A percentile compares a stretch with the other conserved stretches of the same genome.
Conservation (phyloP, 2,888 invertebrate genomes). For the Cinara cedri region DNA sequence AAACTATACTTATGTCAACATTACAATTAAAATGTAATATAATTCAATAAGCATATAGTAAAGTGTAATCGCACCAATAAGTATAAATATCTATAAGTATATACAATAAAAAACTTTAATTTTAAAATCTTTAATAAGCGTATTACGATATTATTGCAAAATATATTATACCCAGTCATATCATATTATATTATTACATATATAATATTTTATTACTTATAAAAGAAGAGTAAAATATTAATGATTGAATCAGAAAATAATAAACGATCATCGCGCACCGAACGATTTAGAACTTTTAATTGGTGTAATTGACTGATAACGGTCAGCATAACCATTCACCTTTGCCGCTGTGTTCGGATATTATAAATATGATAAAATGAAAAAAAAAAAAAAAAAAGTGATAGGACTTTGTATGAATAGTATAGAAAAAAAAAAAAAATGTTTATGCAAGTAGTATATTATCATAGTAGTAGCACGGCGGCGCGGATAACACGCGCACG, state of each 20-base stretch:
- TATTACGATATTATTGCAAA: constrained; percentile 32
- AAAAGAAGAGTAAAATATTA: not conserved
- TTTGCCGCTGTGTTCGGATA: constrained; percentile 25
- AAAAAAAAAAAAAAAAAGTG: constrained; percentile 24
- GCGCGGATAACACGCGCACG: not conserved
- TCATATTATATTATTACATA: not conserved
- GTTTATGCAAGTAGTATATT: too few species aligned
- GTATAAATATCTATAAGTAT: not conserved
- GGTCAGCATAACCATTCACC: constrained; percentile 34
- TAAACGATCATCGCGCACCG: not conserved
- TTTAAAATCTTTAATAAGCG: not conserved
- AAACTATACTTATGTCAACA: not conserved
- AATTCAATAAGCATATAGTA: too few species aligned
- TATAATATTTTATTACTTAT: not conserved
- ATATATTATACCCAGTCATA: not conserved
- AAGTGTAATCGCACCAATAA: too few species aligned
- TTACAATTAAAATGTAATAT: not conserved
- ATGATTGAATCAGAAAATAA: constrained; percentile 24
- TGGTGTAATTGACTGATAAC: constrained; percentile 46
- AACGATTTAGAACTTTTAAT: constrained; percentile 25
- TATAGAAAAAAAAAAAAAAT: constrained; percentile 8
- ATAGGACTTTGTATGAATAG: constrained; percentile 32
- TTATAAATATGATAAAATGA: not conserved
- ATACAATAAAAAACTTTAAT: not conserved
- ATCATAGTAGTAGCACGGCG: not conserved